Evolutionary conservation across 2,797 vertebrate species (phyloP).

Genomic region (Gymnothorax reevesii): DNA sequence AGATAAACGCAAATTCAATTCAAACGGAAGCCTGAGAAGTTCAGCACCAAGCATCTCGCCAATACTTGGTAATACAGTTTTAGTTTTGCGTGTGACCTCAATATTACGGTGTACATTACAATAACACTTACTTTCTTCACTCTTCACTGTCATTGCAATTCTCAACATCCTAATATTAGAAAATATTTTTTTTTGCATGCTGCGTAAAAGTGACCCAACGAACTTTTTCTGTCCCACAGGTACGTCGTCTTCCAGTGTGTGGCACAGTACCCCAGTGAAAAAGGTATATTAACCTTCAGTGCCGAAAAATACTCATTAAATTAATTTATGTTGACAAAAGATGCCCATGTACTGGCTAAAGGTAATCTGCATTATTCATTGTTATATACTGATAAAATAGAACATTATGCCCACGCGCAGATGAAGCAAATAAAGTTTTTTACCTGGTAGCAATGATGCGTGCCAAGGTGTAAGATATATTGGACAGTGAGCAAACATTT

Average conservation of each 20-base stretch:
- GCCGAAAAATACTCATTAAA: not conserved
- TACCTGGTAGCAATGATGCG: too few species aligned
- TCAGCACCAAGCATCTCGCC: slow-evolving; percentile 7
- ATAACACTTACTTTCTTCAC: not conserved
- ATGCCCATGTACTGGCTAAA: not conserved
- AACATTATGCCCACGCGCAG: too few species aligned
- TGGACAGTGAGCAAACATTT: too few species aligned
- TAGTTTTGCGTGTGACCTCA: too few species aligned
- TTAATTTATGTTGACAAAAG: not conserved
- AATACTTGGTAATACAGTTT: not conserved
- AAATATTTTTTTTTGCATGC: not conserved
- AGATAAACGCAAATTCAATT: slow-evolving; percentile 16
- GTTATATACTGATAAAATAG: too few species aligned
- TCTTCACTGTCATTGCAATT: slow-evolving; percentile 27
- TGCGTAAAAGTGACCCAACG: not conserved
- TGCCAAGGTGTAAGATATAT: too few species aligned
- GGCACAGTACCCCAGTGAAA: slow-evolving; percentile 57
- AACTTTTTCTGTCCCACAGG: slow-evolving; percentile 32
- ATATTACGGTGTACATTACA: not conserved
- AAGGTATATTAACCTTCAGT: slow-evolving; percentile 36
- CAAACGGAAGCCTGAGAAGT: slow-evolving; percentile 25
- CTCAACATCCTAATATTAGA: not conserved
- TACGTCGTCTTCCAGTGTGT: slow-evolving; percentile 39
- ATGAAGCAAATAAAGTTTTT: too few species aligned
- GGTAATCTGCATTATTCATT: too few species aligned